A percentile compares a stretch with the other conserved stretches of the same genome.
These are phyloP conservation scores for Aporophyla lueneburgensis DNA, from an alignment of 2,888 invertebrate genomes.

Conservation along the genomic window DNA sequence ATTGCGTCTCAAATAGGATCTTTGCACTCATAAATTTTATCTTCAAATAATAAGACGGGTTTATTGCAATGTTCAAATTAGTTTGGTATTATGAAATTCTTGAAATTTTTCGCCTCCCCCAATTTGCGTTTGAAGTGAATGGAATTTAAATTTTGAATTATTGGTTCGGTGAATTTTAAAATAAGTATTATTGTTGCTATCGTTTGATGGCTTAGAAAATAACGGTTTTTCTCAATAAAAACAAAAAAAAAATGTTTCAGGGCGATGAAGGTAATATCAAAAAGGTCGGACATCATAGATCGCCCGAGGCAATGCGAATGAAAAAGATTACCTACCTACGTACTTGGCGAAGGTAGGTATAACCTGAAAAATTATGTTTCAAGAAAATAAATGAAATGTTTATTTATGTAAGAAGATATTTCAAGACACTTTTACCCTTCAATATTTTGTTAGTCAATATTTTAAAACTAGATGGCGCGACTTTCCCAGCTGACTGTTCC, in stretches of 20 bases:
- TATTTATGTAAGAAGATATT: no score
- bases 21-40: constrained; percentile 73
- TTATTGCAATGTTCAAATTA: constrained; percentile 51
- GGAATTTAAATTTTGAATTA: constrained; percentile 32
- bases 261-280: no score
- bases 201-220: neutral
- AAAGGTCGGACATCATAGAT: neutral
- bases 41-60: constrained; percentile 65
- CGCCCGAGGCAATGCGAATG: neutral
- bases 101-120: constrained; percentile 15
- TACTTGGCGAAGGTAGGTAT: neutral
- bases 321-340: neutral
- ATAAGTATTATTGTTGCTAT: neutral
- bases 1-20: constrained; percentile 69
- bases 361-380: neutral
- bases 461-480: no score
- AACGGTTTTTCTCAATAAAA: neutral
- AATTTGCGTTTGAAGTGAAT: constrained; percentile 30
- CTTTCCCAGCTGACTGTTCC: no score
- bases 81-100: constrained; percentile 44
- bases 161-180: neutral
- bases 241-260: neutral
- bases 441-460: no score
- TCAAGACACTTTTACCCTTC: no score
- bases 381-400: no score